phyloP scores from a whole-genome alignment of 2,797 vertebrate genomes.

The Microctenopoma stevenorrisi region DNA sequence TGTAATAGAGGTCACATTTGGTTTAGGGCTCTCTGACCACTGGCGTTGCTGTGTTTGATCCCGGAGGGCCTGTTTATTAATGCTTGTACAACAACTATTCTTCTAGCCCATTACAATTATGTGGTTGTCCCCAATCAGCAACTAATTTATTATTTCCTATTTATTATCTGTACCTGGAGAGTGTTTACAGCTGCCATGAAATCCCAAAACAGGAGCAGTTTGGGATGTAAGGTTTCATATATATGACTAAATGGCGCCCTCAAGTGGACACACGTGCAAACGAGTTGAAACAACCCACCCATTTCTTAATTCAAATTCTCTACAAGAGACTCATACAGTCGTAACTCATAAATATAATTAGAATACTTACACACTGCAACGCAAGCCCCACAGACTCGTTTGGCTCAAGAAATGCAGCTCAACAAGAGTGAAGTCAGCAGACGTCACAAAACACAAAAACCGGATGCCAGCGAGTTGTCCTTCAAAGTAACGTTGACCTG shows the following conservation, averaged over 20 bases:
- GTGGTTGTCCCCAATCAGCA: background rate
- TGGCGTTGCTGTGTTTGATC: background rate
- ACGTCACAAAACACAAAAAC: background rate
- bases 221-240: background rate
- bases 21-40: background rate
- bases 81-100: background rate
- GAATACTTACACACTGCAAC: background rate
- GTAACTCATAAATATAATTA: background rate
- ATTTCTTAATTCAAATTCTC: too few species aligned
- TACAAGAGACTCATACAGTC: too few species aligned
- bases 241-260: constrained; percentile 28
- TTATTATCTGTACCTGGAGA: constrained; percentile 19
- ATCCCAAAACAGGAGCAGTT: background rate
- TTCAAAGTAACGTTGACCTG: constrained; percentile 16
- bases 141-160: constrained; percentile 4
- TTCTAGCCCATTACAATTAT: background rate
- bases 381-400: too few species aligned
- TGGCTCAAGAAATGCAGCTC: background rate
- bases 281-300: background rate
- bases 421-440: background rate
- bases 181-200: constrained; percentile 11
- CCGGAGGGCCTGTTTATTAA: background rate
- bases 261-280: constrained; percentile 34
- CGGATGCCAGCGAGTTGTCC: background rate
- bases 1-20: too few species aligned